Evolutionary conservation across 2,888 invertebrate genomes (phyloP).

Genomic region (Dasypolia templi): DNA sequence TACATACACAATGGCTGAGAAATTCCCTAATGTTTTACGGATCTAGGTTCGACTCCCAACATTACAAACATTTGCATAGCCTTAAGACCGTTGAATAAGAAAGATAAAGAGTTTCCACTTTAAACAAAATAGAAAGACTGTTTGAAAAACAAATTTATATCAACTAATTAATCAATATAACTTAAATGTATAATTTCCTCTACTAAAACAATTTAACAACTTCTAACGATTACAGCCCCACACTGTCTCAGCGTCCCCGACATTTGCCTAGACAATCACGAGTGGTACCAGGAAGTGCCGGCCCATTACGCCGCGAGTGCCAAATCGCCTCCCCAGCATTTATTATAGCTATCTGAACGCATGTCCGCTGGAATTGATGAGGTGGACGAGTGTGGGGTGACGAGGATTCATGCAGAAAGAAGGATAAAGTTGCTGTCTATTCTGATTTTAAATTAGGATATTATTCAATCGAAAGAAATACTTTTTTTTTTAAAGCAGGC

Average conservation of each 20-base stretch:
- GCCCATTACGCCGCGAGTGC: constrained; percentile 81
- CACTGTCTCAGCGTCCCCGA: constrained; percentile 23
- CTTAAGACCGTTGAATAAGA: too few relatives aligned
- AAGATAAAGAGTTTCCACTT: too few relatives aligned
- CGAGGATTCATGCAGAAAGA: constrained; percentile 59
- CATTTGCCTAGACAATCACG: constrained; percentile 42
- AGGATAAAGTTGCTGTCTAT: background rate
- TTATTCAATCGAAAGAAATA: too few relatives aligned
- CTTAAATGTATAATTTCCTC: too few relatives aligned
- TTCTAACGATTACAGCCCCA: constrained; percentile 19
- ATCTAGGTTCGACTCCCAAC: too few relatives aligned
- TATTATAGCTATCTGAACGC: constrained; percentile 75
- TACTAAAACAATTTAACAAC: background rate
- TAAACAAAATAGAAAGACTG: too few relatives aligned
- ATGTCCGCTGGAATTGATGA: constrained; percentile 82
- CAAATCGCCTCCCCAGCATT: constrained; percentile 79
- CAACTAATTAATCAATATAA: too few relatives aligned
- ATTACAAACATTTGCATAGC: too few relatives aligned
- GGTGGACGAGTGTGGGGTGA: constrained; percentile 77
- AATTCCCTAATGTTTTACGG: too few relatives aligned
- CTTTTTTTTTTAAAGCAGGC: too few relatives aligned
- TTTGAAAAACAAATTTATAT: too few relatives aligned
- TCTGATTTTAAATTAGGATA: background rate
- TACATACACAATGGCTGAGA: background rate
- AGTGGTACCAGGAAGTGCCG: constrained; percentile 75